Evolutionary conservation across 1,140 invertebrate species (phyloP), one percentile per base, ranked within the genome.

Genomic region (Cyphomyrmex costatus): DNA sequence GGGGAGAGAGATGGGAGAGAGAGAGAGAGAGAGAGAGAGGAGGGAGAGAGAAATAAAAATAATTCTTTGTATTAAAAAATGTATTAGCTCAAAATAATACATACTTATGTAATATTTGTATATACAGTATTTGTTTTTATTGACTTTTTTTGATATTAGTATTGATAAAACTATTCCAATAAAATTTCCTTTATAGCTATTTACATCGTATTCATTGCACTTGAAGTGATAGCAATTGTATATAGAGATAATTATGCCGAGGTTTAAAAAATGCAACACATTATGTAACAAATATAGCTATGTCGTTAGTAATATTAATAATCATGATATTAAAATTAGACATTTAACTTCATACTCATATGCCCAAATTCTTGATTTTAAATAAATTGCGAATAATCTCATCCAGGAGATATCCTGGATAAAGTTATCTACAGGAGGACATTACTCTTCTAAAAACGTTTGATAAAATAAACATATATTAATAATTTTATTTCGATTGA

Each of bases 171-270:
- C 19, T 42, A 58, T 51, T 16, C 73, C 27, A 73, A 83, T 56
- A 4, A 83, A 73, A 74, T 73, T 60, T 19, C 16, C 14, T 71
- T 56, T 46, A 82, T 60, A 83, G 0, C 16, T 82, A 82, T 82
- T 70, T 82, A 83, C 68, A 83, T 83, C 19, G 14, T 24, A 36
- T 73, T 73, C 51, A 83, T 74, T 82, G 79, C 79, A 83, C 68
- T 46, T 60, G 19, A 2, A 83, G 53, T 24, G 27, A 83, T 36
- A 71, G 36, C 24, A 33, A 79, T 66, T 53, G 12, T 36, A 79
- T 7, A 21, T 49, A 56, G 2, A 58, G 2, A 0, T 46, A 73
- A 83, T 60, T 83, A 83, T 66, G 36, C 19, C 27, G 14, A 70
- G 16, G 16, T 80, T 56, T 56, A 53, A 33, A 3, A 56, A 56